phyloP scores from a whole-genome alignment of 2,113 vertebrate genomes.

The Chaetodon auriga region DNA sequence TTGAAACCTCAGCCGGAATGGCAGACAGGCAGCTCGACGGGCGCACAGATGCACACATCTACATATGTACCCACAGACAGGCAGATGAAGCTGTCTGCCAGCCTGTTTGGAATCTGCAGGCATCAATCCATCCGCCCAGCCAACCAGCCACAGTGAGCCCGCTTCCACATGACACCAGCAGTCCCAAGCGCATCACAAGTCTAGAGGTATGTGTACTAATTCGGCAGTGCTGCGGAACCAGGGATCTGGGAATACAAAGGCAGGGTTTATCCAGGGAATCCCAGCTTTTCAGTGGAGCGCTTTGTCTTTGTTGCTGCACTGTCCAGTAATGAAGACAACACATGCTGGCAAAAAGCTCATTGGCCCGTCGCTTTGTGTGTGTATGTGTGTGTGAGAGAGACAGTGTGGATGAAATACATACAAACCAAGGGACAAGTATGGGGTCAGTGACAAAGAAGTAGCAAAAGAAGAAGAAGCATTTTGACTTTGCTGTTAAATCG shows the following conservation, averaged over 20 bases:
- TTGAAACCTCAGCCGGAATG: slow-evolving; percentile 22
- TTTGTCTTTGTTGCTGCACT: slow-evolving; percentile 64
- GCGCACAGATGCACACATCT: slow-evolving; percentile 46
- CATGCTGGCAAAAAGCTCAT: slow-evolving; percentile 60
- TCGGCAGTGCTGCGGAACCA: slow-evolving; percentile 62
- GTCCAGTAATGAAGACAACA: slow-evolving; percentile 78
- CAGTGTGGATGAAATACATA: slow-evolving; percentile 17
- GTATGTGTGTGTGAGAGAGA: slow-evolving; percentile 17
- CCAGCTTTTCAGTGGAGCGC: slow-evolving; percentile 68
- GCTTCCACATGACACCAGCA: slow-evolving; percentile 47
- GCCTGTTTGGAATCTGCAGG: slow-evolving; percentile 50
- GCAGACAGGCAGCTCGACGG: slow-evolving; percentile 25
- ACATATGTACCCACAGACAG: slow-evolving; percentile 38
- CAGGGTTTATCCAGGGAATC: slow-evolving; percentile 73
- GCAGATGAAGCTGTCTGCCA: slow-evolving; percentile 35
- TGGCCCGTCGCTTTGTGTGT: slow-evolving; percentile 43
- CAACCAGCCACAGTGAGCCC: slow-evolving; percentile 17
- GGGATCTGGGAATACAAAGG: slow-evolving; percentile 72
- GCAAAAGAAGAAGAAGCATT: slow-evolving; percentile 15
- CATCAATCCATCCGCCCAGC: slow-evolving; percentile 40
- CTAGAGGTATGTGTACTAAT: slow-evolving; percentile 69
- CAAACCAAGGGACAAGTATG: background rate
- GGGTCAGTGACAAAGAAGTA: slow-evolving; percentile 1
- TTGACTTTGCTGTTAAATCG: slow-evolving; percentile 7
- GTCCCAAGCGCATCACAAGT: slow-evolving; percentile 19